phyloP scores from a whole-genome alignment of 1,140 invertebrate genomes.

The Bombus waltoni region DNA sequence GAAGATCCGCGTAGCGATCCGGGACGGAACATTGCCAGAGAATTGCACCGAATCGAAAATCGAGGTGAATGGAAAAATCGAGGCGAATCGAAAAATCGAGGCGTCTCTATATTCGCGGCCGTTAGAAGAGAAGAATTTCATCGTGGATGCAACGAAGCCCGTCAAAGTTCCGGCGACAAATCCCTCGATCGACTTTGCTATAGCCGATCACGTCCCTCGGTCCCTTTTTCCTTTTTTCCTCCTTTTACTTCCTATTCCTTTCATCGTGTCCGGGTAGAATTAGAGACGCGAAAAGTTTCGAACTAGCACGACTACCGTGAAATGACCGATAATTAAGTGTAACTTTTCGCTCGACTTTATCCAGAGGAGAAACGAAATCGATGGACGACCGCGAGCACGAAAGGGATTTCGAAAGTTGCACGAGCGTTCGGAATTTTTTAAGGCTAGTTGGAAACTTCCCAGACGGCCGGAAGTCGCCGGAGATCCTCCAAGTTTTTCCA shows the following conservation, averaged over 20 bases:
- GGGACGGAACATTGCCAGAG: neutral
- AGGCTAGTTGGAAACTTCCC: neutral
- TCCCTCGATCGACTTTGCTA: conserved; percentile 4
- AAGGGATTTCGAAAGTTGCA: neutral
- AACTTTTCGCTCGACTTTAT: neutral
- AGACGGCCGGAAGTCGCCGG: neutral
- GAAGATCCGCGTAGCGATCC: neutral
- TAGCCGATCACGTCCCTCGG: neutral
- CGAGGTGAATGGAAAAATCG: neutral
- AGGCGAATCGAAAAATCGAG: neutral
- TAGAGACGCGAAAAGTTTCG: neutral
- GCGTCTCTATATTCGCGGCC: neutral
- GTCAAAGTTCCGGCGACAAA: conserved; percentile 18
- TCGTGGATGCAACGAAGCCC: conserved; percentile 20
- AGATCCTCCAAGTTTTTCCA: neutral
- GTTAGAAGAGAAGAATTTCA: conserved; percentile 1
- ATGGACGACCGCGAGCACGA: neutral
- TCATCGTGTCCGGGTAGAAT: neutral
- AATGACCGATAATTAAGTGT: conserved; percentile 20
- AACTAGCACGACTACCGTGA: neutral
- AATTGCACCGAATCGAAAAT: neutral
- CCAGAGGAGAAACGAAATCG: neutral
- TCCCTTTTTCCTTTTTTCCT: neutral
- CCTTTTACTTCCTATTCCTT: neutral
- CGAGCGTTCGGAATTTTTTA: neutral